Conservation (phyloP, 2,113 vertebrate species). For the Atherinomorus stipes region DNA sequence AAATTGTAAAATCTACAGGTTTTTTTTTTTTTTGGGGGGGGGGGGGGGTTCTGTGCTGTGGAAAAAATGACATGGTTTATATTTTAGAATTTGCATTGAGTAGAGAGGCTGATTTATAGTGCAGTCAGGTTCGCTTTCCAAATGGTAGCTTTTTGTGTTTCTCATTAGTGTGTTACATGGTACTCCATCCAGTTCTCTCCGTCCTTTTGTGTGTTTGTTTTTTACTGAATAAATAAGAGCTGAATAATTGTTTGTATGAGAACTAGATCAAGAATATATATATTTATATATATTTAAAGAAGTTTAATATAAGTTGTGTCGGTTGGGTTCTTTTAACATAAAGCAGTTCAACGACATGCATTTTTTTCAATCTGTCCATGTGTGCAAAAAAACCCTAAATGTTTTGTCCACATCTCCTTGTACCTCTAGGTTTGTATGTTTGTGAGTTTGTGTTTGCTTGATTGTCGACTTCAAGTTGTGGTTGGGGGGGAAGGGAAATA, state of each 20-base stretch:
- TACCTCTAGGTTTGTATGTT: constrained; percentile 32
- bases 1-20: constrained; percentile 7
- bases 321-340: not conserved
- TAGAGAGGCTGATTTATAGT: constrained; percentile 44
- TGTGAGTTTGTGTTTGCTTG: constrained; percentile 13
- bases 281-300: not conserved
- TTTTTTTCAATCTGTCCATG: not conserved
- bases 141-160: constrained; percentile 43
- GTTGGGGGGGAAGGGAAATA: constrained; percentile 29
- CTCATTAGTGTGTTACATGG: constrained; percentile 31
- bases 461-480: constrained; percentile 47
- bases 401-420: constrained; percentile 73
- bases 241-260: constrained; percentile 24
- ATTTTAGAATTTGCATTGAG: constrained; percentile 32
- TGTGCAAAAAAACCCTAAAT: not conserved
- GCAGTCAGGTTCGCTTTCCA: constrained; percentile 25
- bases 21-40: not conserved
- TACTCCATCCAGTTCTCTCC: constrained; percentile 13
- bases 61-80: not conserved
- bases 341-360: not conserved
- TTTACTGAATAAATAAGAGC: constrained; percentile 6
- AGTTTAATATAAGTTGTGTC: not conserved
- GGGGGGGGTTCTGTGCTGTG: constrained; percentile 5
- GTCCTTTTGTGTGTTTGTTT: constrained; percentile 21
- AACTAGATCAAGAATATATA: not conserved